phyloP scores from a whole-genome alignment of 2,888 invertebrate species.

The Drosophila recens region DNA sequence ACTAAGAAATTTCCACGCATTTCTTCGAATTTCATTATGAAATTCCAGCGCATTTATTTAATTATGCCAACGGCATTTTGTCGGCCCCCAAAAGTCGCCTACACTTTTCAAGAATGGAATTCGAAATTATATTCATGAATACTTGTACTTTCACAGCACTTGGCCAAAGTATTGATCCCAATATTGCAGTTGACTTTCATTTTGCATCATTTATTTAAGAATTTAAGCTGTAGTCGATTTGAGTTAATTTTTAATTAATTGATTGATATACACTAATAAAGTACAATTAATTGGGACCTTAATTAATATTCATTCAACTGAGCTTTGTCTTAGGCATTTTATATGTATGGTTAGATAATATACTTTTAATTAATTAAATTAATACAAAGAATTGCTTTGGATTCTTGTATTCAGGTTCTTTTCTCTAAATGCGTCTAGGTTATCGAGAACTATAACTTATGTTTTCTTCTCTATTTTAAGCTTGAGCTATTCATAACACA shows the following conservation, averaged over 20 bases:
- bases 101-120: constrained; percentile 40
- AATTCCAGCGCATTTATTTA: constrained; percentile 74
- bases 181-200: constrained; percentile 21
- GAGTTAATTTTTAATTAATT: background rate
- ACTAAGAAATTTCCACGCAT: constrained; percentile 56
- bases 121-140: constrained; percentile 30
- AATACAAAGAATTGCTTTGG: no score
- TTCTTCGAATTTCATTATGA: constrained; percentile 76
- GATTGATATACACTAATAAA: background rate
- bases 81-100: constrained; percentile 32
- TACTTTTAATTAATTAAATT: no score
- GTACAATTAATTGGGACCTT: background rate
- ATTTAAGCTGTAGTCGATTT: background rate
- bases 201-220: constrained; percentile 19
- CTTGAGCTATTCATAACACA: no score
- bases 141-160: constrained; percentile 5
- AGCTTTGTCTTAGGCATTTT: no score
- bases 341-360: no score
- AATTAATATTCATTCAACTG: no score
- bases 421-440: no score
- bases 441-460: no score
- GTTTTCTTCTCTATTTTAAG: no score
- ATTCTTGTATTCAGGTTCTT: no score
- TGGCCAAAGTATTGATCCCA: constrained; percentile 7
- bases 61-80: constrained; percentile 65